Evolutionary conservation across 2,888 invertebrate genomes (phyloP).

Genomic region (Euclidia mi): DNA sequence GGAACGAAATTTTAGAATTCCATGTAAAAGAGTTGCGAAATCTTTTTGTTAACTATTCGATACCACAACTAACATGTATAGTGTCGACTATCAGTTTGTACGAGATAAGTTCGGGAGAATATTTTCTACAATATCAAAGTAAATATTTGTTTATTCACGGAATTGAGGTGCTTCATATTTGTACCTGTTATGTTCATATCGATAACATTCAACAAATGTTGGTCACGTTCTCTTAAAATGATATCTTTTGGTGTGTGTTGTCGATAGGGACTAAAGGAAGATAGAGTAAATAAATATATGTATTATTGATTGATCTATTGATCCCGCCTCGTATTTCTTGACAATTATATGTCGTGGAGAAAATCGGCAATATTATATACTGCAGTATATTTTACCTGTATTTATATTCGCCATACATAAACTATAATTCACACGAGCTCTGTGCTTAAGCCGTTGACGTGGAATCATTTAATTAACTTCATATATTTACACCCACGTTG

Average conservation of each 20-base stretch:
- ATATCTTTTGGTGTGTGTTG: conserved; percentile 55
- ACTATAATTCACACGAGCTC: no score
- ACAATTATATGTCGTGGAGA: no score
- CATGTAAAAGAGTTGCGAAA: conserved; percentile 67
- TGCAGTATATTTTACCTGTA: no score
- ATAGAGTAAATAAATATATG: not conserved
- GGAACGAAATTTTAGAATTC: conserved; percentile 65
- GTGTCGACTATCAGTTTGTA: conserved; percentile 57
- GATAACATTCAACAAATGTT: conserved; percentile 53
- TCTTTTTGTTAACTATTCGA: conserved; percentile 58
- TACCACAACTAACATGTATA: conserved; percentile 59
- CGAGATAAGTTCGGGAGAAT: conserved; percentile 48
- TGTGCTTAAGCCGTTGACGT: no score
- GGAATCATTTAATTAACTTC: not conserved
- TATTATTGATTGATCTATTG: no score
- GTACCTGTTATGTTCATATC: conserved; percentile 49
- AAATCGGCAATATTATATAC: no score
- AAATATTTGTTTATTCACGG: conserved; percentile 63
- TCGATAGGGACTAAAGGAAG: conserved; percentile 29
- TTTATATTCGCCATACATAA: no score
- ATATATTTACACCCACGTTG: not conserved
- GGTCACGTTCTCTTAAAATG: conserved; percentile 48
- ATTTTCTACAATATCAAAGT: conserved; percentile 50
- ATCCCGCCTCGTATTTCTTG: no score
- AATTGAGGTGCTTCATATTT: conserved; percentile 54